A percentile compares a stretch with the other conserved stretches of the same genome.
Conservation (phyloP, 2,888 invertebrate genomes). For the Silvanus unidentatus region DNA sequence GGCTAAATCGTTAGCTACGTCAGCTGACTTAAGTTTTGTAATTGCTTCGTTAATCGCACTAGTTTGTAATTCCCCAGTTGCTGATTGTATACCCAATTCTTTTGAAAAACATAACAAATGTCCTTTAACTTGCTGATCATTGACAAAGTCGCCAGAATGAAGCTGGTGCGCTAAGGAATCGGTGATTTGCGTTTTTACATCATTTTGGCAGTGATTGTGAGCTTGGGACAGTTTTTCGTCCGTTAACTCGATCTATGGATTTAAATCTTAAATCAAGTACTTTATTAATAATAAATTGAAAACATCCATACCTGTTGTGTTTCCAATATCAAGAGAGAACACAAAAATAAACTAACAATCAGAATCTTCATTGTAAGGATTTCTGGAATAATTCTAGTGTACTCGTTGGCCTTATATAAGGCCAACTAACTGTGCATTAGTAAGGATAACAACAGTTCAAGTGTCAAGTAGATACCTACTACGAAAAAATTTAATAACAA, state of each 20-base stretch:
- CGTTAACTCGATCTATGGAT: too few species aligned
- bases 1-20: not conserved
- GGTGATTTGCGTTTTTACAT: not conserved
- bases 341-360: too few species aligned
- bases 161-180: not conserved
- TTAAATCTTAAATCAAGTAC: too few species aligned
- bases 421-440: too few species aligned
- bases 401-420: too few species aligned
- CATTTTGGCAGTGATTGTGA: conserved; percentile 1
- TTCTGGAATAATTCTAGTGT: too few species aligned
- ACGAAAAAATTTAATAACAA: too few species aligned
- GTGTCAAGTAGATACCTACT: too few species aligned
- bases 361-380: too few species aligned
- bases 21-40: not conserved
- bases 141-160: not conserved
- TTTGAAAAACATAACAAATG: conserved; percentile 1
- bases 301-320: conserved; percentile 12
- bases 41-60: not conserved
- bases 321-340: too few species aligned
- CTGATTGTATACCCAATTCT: not conserved
- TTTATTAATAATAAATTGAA: too few species aligned
- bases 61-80: not conserved
- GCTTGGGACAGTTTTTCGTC: not conserved
- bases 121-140: not conserved
- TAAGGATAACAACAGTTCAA: too few species aligned